Conservation (phyloP, 2,797 vertebrate species). For the Spinus pinus region DNA sequence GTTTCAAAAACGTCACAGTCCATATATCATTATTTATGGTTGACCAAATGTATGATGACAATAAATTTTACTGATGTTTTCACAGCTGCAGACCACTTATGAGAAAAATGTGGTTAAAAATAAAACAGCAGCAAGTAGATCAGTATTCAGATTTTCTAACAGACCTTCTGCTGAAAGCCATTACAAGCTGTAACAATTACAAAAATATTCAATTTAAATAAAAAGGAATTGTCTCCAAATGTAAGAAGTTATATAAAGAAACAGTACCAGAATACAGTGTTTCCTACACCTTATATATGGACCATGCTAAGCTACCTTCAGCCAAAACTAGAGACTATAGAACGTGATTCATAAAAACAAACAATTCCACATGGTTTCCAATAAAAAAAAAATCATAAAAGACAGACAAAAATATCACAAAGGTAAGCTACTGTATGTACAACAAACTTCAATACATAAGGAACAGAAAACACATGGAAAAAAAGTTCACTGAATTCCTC, state of each 20-base stretch:
- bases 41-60: background rate
- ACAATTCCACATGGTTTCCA: background rate
- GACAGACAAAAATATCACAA: background rate
- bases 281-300: background rate
- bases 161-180: background rate
- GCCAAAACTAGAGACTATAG: background rate
- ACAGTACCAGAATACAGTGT: background rate
- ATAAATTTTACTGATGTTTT: constrained; percentile 15
- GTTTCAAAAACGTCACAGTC: background rate
- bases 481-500: background rate
- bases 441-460: background rate
- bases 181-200: background rate
- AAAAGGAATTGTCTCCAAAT: background rate
- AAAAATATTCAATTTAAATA: background rate
- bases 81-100: constrained; percentile 11
- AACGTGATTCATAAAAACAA: background rate
- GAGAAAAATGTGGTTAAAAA: background rate
- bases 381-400: background rate
- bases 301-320: background rate
- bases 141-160: background rate
- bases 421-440: background rate
- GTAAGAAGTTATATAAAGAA: background rate
- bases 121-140: background rate
- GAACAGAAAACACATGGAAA: background rate
- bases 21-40: background rate